A percentile compares a stretch with the other conserved stretches of the same genome.
phyloP scores from a whole-genome alignment of 2,888 invertebrate genomes.

The Aethes cnicana region DNA sequence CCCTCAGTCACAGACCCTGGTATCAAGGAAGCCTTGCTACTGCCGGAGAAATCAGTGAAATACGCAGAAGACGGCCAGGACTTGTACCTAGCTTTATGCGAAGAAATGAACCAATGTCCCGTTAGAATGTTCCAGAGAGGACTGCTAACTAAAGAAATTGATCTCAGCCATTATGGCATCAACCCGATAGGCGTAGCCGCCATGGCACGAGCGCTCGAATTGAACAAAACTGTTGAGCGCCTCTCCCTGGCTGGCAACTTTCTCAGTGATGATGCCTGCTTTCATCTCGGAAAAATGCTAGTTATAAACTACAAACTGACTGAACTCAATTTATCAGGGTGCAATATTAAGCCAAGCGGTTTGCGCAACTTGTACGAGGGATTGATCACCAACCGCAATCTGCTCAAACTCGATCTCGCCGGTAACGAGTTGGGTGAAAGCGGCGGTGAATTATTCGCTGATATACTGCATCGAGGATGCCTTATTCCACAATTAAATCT shows the following conservation, averaged over 20 bases:
- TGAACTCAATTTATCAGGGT: conserved; percentile 48
- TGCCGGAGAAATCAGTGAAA: conserved; percentile 37
- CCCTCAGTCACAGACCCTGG: conserved; percentile 51
- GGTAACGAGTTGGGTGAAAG: conserved; percentile 48
- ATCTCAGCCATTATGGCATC: conserved; percentile 49
- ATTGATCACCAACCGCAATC: conserved; percentile 40
- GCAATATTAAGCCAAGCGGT: conserved; percentile 50
- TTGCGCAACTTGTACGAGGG: conserved; percentile 39
- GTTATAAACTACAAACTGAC: conserved; percentile 41
- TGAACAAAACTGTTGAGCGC: conserved; percentile 43
- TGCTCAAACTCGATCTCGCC: conserved; percentile 42
- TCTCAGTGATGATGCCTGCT: conserved; percentile 51
- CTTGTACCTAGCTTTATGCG: conserved; percentile 47
- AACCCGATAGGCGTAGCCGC: conserved; percentile 44
- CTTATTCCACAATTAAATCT: conserved; percentile 40
- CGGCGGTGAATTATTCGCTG: conserved; percentile 44
- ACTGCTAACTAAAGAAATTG: conserved; percentile 42
- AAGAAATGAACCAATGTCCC: conserved; percentile 45
- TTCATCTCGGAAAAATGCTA: conserved; percentile 51
- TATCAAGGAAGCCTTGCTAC: conserved; percentile 44
- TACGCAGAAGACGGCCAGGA: conserved; percentile 48
- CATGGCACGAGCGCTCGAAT: conserved; percentile 48
- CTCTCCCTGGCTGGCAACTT: conserved; percentile 50
- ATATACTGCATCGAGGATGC: conserved; percentile 39
- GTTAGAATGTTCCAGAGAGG: conserved; percentile 46